These are phyloP conservation scores for Bursaphelenchus okinawaensis DNA, from an alignment of 2,888 invertebrate genomes.

Conservation along the genomic window DNA sequence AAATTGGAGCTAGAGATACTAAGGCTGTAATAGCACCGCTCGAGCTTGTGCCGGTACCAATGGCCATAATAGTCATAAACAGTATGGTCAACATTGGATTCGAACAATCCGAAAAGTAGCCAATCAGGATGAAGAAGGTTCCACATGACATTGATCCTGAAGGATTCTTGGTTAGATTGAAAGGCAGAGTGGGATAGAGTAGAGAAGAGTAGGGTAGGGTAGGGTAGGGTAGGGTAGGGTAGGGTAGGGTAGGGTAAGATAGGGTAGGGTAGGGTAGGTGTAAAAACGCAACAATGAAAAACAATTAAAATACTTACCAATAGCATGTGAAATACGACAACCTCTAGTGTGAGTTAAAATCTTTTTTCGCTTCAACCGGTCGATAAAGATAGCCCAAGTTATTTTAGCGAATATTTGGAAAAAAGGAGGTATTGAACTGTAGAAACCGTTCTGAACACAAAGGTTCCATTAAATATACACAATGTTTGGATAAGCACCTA, in stretches of 20 bases:
- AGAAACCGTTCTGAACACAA: constrained; percentile 36
- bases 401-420: constrained; percentile 32
- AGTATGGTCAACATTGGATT: not conserved
- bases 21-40: not conserved
- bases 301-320: too few species aligned
- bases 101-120: not conserved
- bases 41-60: not conserved
- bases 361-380: not conserved
- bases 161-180: too few species aligned
- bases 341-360: not conserved
- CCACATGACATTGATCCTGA: not conserved
- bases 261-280: too few species aligned
- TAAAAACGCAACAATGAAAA: too few species aligned
- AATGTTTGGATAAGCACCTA: not conserved
- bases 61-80: not conserved
- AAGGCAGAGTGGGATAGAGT: not conserved
- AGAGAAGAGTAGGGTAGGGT: too few species aligned
- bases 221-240: too few species aligned
- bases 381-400: not conserved
- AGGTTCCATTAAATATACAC: not conserved
- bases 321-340: not conserved
- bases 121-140: not conserved
- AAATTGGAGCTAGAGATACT: not conserved
- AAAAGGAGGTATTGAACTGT: constrained; percentile 33
- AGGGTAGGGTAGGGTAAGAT: too few species aligned